phyloP scores from a whole-genome alignment of 2,797 vertebrate species.

The Lemur catta region DNA sequence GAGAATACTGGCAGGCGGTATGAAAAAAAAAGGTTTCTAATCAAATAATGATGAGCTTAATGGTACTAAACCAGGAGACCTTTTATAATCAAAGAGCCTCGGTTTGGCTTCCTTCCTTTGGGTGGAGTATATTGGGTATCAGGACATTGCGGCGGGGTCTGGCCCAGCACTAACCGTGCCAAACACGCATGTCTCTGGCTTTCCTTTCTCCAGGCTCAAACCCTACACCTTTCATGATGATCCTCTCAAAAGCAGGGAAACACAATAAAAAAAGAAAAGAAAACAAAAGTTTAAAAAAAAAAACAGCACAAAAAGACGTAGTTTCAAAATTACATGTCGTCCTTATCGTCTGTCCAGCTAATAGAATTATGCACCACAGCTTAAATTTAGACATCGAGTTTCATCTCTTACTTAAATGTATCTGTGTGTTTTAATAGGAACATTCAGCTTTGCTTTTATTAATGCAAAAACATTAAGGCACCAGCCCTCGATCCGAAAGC shows the following conservation, averaged over 20 bases:
- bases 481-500: slow-evolving; percentile 86
- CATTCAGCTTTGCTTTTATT: slow-evolving; percentile 88
- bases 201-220: background rate
- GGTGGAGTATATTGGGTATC: background rate
- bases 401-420: slow-evolving; percentile 89
- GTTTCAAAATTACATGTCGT: slow-evolving; percentile 78
- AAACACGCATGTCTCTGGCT: background rate
- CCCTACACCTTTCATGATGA: background rate
- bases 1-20: background rate
- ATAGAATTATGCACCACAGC: slow-evolving; percentile 82
- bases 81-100: slow-evolving; percentile 57
- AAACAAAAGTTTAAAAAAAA: slow-evolving; percentile 37
- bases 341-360: slow-evolving; percentile 65
- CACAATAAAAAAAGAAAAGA: slow-evolving; percentile 15
- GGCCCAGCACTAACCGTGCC: background rate
- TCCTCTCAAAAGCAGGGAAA: background rate
- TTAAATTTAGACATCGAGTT: slow-evolving; percentile 84
- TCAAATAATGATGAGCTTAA: slow-evolving; percentile 36
- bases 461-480: slow-evolving; percentile 89
- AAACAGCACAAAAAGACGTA: slow-evolving; percentile 35
- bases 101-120: slow-evolving; percentile 37
- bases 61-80: slow-evolving; percentile 30
- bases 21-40: slow-evolving; percentile 38
- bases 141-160: background rate
- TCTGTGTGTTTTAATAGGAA: slow-evolving; percentile 88